Base-by-base conservation (phyloP, 1,140 invertebrate species). In the Parasteatoda tepidariorum region DNA sequence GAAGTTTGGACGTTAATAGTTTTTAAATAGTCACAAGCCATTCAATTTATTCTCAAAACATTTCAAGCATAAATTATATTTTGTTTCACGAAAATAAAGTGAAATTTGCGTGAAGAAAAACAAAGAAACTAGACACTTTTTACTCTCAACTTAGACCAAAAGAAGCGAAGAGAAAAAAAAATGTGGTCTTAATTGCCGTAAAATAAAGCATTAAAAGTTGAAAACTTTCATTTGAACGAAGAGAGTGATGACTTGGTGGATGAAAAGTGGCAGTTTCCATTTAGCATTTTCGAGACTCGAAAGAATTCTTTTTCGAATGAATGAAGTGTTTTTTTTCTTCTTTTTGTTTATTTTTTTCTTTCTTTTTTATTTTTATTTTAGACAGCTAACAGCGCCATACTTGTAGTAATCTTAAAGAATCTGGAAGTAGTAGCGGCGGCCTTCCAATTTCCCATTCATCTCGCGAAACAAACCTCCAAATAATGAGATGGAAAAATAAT, bases 361-460 rank as follows among this genome's bases (percentile, higher is more conserved):
- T 64, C 26, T 11, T 9, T 1, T 7, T 1, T 0, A 38, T 59
- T 59, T 26, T 59, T 59, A n/a, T 59, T 59, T 59, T 22, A 30
- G 6, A 48, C 38, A 48, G 38, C 9, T 18, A 9, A 48, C 18
- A 15, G 26, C 61, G 61, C 61, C 61, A 64, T n/a, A 30, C 61
- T 26, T 30, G 28, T 64, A n/a, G 57, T 24, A 59, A 59, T 59
- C 57, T n/a, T n/a, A 59, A 59, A 59, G 61, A 28, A 15, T 31
- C 26, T 15, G 26, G 61, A n/a, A n/a, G 26, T 33, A 26, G n/a
- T 30, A 64, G 61, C 13, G 31, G 30, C 24, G n/a, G 61, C 9
- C 9, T 48, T 48, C 26, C 61, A 68, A 68, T 68, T 68, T 68
- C 41, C 41, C 66, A 68, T 68, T 48, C 66, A 68, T 68, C 66